phyloP scores from a whole-genome alignment of 53 echinoderm and acorn worm genomes.

The Temnopleurus reevesii region DNA sequence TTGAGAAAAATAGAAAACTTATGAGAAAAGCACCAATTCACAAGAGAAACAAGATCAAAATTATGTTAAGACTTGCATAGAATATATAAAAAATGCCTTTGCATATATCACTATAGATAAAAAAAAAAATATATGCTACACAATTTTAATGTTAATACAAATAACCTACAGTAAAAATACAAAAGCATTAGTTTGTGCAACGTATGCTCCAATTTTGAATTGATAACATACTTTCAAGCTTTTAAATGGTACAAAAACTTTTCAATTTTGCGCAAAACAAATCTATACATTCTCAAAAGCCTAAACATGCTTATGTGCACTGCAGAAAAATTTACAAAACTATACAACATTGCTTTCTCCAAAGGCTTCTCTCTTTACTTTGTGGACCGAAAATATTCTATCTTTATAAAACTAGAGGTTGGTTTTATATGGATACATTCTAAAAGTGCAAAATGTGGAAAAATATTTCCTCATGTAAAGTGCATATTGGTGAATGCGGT shows the following conservation, averaged over 20 bases:
- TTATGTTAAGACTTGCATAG: slow-evolving; percentile 56
- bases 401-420: neutral
- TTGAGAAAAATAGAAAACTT: neutral
- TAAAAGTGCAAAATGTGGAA: neutral
- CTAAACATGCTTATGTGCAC: slow-evolving; percentile 17
- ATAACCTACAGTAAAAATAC: slow-evolving; percentile 47
- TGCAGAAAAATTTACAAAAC: slow-evolving; percentile 9
- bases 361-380: neutral
- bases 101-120: slow-evolving; percentile 57
- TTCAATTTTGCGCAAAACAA: slow-evolving; percentile 10
- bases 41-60: slow-evolving; percentile 34
- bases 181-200: neutral
- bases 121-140: slow-evolving; percentile 54
- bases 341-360: slow-evolving; percentile 22
- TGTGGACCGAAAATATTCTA: no score
- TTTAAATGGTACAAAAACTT: neutral
- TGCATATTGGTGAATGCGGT: neutral
- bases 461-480: neutral
- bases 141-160: slow-evolving; percentile 20
- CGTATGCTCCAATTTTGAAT: slow-evolving; percentile 18
- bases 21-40: slow-evolving; percentile 54
- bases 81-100: slow-evolving; percentile 63
- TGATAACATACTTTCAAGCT: neutral
- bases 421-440: neutral
- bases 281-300: slow-evolving; percentile 12